Evolutionary conservation across 2,888 invertebrate species (phyloP).

Genomic region (Sarcophaga rosellei): DNA sequence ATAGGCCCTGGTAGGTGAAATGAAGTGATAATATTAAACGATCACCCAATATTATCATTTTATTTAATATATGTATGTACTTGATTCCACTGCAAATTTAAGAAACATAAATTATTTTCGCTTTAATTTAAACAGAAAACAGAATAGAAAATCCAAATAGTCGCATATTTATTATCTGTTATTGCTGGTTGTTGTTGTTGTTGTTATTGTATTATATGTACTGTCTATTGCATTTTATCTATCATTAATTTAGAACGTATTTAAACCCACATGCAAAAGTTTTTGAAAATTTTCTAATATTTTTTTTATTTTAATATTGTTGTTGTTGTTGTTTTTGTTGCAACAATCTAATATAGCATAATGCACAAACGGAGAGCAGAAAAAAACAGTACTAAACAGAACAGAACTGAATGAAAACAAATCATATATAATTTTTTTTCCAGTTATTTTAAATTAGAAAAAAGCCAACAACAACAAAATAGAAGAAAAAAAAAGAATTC

Average conservation of each 20-base stretch:
- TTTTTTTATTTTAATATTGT: neutral
- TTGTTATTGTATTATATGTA: neutral
- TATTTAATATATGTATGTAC: too few relatives aligned
- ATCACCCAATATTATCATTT: neutral
- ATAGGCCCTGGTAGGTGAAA: too few relatives aligned
- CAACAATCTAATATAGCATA: constrained; percentile 32
- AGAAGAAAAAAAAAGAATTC: constrained; percentile 71
- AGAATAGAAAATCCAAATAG: neutral
- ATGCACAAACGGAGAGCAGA: constrained; percentile 37
- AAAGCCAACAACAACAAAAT: constrained; percentile 1
- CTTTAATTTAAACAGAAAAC: neutral
- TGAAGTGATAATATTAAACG: too few relatives aligned
- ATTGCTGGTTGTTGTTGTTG: neutral
- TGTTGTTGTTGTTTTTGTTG: constrained; percentile 7
- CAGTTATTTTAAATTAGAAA: constrained; percentile 38
- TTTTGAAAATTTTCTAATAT: constrained; percentile 33
- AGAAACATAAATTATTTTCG: neutral
- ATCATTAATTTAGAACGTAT: constrained; percentile 46
- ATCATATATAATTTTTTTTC: constrained; percentile 46
- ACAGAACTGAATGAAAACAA: constrained; percentile 28
- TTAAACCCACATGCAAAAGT: constrained; percentile 26
- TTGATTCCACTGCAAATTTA: neutral
- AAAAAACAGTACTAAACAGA: constrained; percentile 47
- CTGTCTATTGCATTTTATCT: neutral
- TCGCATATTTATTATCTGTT: neutral